Evolutionary conservation across 2,113 vertebrate species (phyloP).

Genomic region (Cavia aperea): DNA sequence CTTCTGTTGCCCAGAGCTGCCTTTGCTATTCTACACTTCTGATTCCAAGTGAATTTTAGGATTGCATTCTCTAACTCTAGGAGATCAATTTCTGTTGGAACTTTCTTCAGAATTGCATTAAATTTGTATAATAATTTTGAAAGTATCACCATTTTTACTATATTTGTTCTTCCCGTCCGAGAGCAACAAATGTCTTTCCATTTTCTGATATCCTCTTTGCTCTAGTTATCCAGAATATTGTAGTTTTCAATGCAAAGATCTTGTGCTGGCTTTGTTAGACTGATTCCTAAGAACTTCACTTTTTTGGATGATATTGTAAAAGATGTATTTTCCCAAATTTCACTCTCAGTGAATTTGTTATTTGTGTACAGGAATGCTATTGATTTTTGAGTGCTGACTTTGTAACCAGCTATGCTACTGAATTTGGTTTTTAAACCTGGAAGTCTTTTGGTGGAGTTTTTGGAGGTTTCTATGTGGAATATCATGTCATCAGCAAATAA

Average conservation of each 20-base stretch:
- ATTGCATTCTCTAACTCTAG: not conserved
- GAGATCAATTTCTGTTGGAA: not conserved
- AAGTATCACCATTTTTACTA: not conserved
- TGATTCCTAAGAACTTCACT: not conserved
- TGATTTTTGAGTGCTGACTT: not conserved
- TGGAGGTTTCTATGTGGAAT: not conserved
- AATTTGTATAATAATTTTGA: not conserved
- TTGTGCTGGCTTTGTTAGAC: not conserved
- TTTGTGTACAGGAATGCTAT: not conserved
- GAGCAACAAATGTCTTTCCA: not conserved
- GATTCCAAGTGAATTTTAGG: not conserved
- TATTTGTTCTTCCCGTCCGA: not conserved
- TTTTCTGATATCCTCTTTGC: not conserved
- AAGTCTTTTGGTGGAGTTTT: not conserved
- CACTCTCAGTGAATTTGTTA: not conserved
- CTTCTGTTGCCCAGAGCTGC: not conserved
- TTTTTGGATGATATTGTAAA: not conserved
- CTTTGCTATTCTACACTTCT: not conserved
- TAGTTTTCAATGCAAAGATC: not conserved
- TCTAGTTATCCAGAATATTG: not conserved
- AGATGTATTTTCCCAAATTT: not conserved
- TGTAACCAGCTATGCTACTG: not conserved
- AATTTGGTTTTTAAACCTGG: not conserved
- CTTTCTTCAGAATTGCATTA: not conserved
- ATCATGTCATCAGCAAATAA: not conserved